A percentile compares a stretch with the other conserved stretches of the same genome.
Evolutionary conservation across 2,888 invertebrate genomes (phyloP).

Genomic region (Perdita meconis): DNA sequence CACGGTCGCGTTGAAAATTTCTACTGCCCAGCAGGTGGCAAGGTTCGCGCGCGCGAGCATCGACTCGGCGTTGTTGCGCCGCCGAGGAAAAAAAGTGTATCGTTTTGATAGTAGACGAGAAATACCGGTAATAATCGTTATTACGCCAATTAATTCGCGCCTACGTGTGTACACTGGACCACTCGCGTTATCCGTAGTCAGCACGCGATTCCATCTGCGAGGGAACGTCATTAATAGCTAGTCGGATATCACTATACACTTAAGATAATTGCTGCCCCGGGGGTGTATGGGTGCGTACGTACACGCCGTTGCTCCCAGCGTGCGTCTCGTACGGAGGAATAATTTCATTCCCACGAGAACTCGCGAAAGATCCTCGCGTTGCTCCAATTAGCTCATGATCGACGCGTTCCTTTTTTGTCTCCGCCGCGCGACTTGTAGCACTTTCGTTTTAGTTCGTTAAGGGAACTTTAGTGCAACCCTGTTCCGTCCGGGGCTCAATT

Average conservation of each 20-base stretch:
- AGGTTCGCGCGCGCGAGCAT: no score
- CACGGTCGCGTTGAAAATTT: conserved; percentile 47
- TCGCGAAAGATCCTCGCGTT: conserved; percentile 49
- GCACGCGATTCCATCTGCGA: conserved; percentile 70
- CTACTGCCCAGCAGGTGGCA: conserved; percentile 64
- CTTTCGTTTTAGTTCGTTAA: conserved; percentile 33
- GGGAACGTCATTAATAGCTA: conserved; percentile 74
- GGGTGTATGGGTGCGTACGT: conserved; percentile 30
- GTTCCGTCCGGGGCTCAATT: conserved; percentile 37
- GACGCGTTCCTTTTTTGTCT: conserved; percentile 50
- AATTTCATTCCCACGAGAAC: conserved; percentile 72
- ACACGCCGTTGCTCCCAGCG: conserved; percentile 18
- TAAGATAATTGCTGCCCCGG: conserved; percentile 69
- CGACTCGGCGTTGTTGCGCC: no score
- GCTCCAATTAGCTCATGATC: conserved; percentile 64
- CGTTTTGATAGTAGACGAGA: conserved; percentile 48
- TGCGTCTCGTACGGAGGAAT: conserved; percentile 36
- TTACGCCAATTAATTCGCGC: conserved; percentile 71
- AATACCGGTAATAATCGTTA: conserved; percentile 66
- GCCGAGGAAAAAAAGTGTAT: conserved; percentile 55
- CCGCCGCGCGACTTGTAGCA: neutral
- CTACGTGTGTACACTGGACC: conserved; percentile 58
- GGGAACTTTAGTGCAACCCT: conserved; percentile 27
- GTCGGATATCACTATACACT: conserved; percentile 71
- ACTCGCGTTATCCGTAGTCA: conserved; percentile 66